Conservation (phyloP, 2,113 vertebrate species). For the Microtus oregoni region DNA sequence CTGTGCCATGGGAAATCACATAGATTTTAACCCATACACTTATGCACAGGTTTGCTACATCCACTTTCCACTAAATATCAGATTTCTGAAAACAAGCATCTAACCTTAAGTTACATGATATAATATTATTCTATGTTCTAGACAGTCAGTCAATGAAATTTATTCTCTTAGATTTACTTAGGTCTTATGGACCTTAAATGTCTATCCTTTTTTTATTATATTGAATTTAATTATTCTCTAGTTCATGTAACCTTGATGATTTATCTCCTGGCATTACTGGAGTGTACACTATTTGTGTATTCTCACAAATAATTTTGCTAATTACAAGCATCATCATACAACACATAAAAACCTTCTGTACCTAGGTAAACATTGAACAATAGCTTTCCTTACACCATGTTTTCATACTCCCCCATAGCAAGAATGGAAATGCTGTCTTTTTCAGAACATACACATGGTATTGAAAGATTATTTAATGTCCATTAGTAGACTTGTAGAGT, state of each 20-base stretch:
- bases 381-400: not conserved
- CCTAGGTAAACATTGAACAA: accelerated
- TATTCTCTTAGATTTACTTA: not conserved
- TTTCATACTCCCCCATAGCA: not conserved
- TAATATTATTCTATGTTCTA: accelerated
- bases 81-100: not conserved
- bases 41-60: not conserved
- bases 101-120: not conserved
- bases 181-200: not conserved
- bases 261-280: not conserved
- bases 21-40: not conserved
- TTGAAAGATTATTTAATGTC: not conserved
- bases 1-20: not conserved
- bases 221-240: not conserved
- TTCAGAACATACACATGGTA: not conserved
- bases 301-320: not conserved
- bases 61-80: not conserved
- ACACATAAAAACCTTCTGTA: not conserved
- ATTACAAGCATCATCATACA: not conserved
- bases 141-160: not conserved
- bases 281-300: not conserved
- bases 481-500: not conserved
- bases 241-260: not conserved
- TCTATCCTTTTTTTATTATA: not conserved
- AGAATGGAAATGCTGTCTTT: not conserved